Evolutionary conservation across 2,888 invertebrate genomes (phyloP).

Genomic region (Mimumesa dahlbomi): DNA sequence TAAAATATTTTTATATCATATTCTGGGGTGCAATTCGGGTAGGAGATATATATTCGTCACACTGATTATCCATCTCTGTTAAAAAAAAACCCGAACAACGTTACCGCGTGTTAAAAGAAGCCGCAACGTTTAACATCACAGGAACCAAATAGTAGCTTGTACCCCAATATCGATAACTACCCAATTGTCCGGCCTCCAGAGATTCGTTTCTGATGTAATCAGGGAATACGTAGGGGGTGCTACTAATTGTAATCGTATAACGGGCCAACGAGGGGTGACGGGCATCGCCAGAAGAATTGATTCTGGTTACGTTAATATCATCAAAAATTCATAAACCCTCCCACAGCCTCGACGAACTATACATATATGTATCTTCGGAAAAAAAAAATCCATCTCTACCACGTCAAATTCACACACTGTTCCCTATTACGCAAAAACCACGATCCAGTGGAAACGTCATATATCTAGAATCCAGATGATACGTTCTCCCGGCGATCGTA

Average conservation of each 20-base stretch:
- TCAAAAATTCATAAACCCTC: constrained; percentile 43
- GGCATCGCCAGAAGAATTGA: constrained; percentile 59
- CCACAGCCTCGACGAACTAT: constrained; percentile 11
- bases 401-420: no score
- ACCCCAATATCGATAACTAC: constrained; percentile 54
- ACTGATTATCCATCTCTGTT: no score
- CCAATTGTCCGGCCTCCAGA: constrained; percentile 54
- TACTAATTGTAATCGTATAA: constrained; percentile 65
- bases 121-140: constrained; percentile 43
- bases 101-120: constrained; percentile 8
- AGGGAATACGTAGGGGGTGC: constrained; percentile 55
- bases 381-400: no score
- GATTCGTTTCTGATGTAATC: constrained; percentile 58
- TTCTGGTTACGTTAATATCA: constrained; percentile 57
- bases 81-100: no score
- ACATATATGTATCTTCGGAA: no score
- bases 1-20: no score
- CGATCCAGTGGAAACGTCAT: no score
- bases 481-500: no score
- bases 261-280: constrained; percentile 48
- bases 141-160: constrained; percentile 42
- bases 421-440: no score
- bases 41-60: no score
- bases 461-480: no score
- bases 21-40: no score